phyloP scores from a whole-genome alignment of 2,113 vertebrate genomes.

The Barbus barbus region DNA sequence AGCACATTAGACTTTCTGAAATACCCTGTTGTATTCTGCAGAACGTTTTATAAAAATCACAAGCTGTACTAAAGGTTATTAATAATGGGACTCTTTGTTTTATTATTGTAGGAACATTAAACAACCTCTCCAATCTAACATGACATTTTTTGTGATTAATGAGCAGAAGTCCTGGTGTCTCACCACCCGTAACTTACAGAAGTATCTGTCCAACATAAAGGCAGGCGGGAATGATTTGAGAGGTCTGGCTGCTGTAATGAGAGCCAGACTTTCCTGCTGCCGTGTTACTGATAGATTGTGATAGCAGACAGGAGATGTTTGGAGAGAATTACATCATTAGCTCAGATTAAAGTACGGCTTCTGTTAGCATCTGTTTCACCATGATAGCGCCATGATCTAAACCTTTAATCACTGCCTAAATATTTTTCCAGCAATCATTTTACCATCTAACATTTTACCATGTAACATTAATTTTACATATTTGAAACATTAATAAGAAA shows the following conservation, averaged over 20 bases:
- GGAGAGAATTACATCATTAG: conserved; percentile 10
- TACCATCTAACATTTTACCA: neutral
- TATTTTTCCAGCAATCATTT: neutral
- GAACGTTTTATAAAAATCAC: neutral
- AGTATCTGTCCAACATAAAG: neutral
- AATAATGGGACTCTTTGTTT: conserved; percentile 15
- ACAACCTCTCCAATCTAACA: conserved; percentile 10
- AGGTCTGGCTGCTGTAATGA: conserved; percentile 10
- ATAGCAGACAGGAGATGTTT: conserved; percentile 21
- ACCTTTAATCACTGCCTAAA: conserved; percentile 2
- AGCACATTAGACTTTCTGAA: neutral
- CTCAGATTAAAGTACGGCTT: neutral
- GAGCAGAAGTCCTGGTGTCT: neutral
- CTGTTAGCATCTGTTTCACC: neutral
- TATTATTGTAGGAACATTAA: conserved; percentile 42
- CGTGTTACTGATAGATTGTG: neutral
- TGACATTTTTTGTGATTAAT: neutral
- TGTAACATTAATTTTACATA: too few relatives aligned
- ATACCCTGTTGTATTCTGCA: conserved; percentile 10
- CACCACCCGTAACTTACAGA: neutral
- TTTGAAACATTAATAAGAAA: too few relatives aligned
- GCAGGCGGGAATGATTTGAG: neutral
- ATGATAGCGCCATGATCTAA: neutral
- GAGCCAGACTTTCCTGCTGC: conserved; percentile 11
- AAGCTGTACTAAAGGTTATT: neutral